Percentiles rank a stretch among this genome's conserved stretches.
Conservation (phyloP, 1,140 invertebrate species). For the Calycopis cecrops region DNA sequence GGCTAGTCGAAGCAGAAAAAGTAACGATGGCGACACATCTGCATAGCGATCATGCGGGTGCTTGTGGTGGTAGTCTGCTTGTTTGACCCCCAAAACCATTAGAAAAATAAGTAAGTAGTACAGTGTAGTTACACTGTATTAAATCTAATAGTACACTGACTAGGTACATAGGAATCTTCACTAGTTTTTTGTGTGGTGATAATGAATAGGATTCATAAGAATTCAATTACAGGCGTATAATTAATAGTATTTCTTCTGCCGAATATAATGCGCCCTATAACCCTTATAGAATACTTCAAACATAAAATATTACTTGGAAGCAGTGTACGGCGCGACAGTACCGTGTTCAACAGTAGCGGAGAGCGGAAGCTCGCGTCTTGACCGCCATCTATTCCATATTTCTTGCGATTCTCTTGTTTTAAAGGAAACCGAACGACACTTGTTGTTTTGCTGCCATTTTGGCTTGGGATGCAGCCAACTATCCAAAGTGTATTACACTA, state of each 20-base stretch:
- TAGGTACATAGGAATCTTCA: no score
- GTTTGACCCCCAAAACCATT: no score
- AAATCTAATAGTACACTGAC: no score
- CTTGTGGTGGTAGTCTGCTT: no score
- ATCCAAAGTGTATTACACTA: conserved; percentile 50
- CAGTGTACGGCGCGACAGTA: conserved; percentile 14
- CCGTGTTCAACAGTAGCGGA: conserved; percentile 15
- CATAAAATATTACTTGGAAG: no score
- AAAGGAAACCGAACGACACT: conserved; percentile 64
- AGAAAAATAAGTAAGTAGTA: no score
- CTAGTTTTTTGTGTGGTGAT: conserved; percentile 10
- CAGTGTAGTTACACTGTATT: no score
- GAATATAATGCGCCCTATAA: no score
- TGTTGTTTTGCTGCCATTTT: conserved; percentile 58
- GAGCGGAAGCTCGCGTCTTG: conserved; percentile 57
- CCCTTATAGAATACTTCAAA: no score
- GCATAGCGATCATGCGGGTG: no score
- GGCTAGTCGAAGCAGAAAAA: no score
- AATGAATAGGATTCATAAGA: conserved; percentile 2
- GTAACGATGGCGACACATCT: no score
- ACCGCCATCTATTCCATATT: conserved; percentile 64
- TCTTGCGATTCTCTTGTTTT: conserved; percentile 63
- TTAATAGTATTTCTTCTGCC: background rate
- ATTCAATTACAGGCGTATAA: conserved; percentile 10
- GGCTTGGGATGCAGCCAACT: conserved; percentile 61